Conservation (phyloP, 1,140 invertebrate genomes). For the Cephus cinctus region DNA sequence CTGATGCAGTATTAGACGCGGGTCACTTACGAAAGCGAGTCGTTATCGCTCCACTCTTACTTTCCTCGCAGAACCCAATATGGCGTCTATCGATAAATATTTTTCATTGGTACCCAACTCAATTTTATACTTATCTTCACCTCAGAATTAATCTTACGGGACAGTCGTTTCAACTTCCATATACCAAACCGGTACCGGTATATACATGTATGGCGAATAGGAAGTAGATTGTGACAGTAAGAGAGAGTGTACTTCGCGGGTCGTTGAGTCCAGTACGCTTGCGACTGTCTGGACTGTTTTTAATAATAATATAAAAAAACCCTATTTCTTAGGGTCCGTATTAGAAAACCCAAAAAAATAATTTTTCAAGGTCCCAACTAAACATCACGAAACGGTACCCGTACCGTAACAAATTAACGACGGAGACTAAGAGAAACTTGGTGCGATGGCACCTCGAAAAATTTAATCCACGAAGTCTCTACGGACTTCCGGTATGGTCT, state of each 20-base stretch:
- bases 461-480: background rate
- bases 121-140: too few relatives aligned
- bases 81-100: too few relatives aligned
- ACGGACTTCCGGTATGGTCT: background rate
- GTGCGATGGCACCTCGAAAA: slow-evolving; percentile 14
- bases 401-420: background rate
- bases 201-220: slow-evolving; percentile 30
- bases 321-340: background rate
- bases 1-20: too few relatives aligned
- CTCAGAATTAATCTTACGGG: too few relatives aligned
- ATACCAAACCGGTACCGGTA: slow-evolving; percentile 29
- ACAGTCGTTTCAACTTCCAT: slow-evolving; percentile 24
- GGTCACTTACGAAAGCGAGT: background rate
- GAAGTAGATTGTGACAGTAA: slow-evolving; percentile 30
- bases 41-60: background rate
- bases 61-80: background rate
- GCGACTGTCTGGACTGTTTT: too few relatives aligned
- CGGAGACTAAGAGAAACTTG: background rate
- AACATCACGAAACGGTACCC: background rate
- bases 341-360: background rate
- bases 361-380: background rate
- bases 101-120: too few relatives aligned
- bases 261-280: slow-evolving; percentile 6
- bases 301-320: too few relatives aligned
- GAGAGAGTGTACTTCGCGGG: slow-evolving; percentile 10